Evolutionary conservation across 2,797 vertebrate species (phyloP), one percentile per base, ranked within the genome.

Genomic region (Psittacula derbiana): DNA sequence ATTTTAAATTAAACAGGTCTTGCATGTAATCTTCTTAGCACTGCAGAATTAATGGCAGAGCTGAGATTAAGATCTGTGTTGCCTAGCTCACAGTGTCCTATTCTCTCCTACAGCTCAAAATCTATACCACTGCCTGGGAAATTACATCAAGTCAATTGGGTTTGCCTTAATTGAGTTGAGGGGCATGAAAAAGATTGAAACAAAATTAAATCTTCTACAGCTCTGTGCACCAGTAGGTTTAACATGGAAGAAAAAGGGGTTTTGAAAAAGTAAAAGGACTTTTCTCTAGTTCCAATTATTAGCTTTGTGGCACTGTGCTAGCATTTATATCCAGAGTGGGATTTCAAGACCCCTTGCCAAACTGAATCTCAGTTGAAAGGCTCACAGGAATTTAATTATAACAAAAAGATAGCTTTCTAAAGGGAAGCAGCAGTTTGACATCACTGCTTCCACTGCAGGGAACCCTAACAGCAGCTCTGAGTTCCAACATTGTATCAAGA

Each of bases 161-260:
- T 67, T 90, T 92, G 95, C 44, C 33, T 94, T 93, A 85, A 90
- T 33, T 86, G 82, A 91, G 55, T 62, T 69, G 90, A 94, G 49
- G 9, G 41, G 53, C 73, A 84, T 70, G 80, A 90, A 88, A 88
- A 88, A 81, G 62, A 33, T 60, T 57, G 49, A 83, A 96, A 73
- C 28, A 64, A 84, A 93, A 83, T 84, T 75, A 75, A 74, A 83
- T 72, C 53, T 66, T 91, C 31, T 70, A 47, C 53, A 91, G 87
- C 55, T 91, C 61, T 62, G 47, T 66, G 74, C 74, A 96, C 60
- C 18, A 44, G 52, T 53, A 84, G 18, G 6, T 81, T 87, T 95
- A 84, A 72, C 25, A 46, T 14, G n/a, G 71, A 65, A 60, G 27
- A 58, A 89, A 92, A 90, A 49, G 9, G 17, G 3, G 7, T 8